Base-by-base conservation (phyloP, 2,888 invertebrate species). In the Gandaritis pyraliata region DNA sequence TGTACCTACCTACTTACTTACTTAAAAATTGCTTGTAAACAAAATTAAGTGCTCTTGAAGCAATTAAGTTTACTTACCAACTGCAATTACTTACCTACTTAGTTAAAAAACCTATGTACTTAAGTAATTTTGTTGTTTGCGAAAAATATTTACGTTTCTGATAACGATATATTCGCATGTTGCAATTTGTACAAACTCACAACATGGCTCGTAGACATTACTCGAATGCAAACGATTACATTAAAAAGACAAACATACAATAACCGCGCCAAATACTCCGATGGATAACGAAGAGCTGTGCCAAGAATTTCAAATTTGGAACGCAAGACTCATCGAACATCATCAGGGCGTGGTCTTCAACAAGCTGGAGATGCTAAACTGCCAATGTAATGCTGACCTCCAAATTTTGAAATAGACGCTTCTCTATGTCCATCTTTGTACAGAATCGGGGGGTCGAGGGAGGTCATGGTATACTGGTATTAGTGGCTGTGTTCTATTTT, bases 261-360 rank as follows among this genome's bases (percentile, higher is more conserved):
- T 43, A 16, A 54, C 33, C 38, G 45, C 61, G 54, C 65, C 61
- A 59, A 65, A 64, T 49, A 43, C 54, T 43, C 7, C 30, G 36
- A 48, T 50, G 45, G 66, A 67, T 59, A 54, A 58, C 71, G 68
- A 60, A 48, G 67, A 74, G 72, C 73, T 72, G 64, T 78, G 81
- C 81, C 82, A 83, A 83, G 75, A 77, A 81, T 82, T 81, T 82
- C 61, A 68, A 81, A 84, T 82, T 81, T 77, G 70, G 77, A 78
- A 77, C 73, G 72, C 74, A 58, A 69, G 66, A 63, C 69, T 69
- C 72, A 70, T 67, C 57, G 46, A 47, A 78, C 77, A 75, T 75
- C 76, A 82, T 55, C 78, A 81, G 87, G 89, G 89, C 87, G 89
- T 89, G 89, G 88, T 82, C 65, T 46, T 43, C 43, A 45, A 48